Percentiles rank a stretch among this genome's conserved stretches.
These are phyloP conservation scores for Drosophila elegans DNA, from an alignment of 1,140 invertebrate genomes.

Conservation along the genomic window DNA sequence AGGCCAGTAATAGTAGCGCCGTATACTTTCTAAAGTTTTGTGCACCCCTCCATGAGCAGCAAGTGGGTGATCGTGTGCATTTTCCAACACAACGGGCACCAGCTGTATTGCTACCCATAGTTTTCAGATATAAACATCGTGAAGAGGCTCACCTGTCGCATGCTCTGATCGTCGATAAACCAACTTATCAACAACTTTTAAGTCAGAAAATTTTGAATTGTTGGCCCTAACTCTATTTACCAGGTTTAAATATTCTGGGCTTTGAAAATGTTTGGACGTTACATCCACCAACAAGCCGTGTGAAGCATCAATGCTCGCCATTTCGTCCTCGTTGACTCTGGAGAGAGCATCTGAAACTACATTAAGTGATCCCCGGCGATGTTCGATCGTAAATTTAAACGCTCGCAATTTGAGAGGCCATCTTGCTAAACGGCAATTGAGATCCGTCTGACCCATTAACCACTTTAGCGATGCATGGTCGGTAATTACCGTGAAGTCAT, in stretches of 20 bases:
- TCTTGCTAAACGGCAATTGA: too few relatives aligned
- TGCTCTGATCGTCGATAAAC: too few relatives aligned
- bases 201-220: too few relatives aligned
- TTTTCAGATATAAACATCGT: too few relatives aligned
- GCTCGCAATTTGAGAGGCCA: neutral
- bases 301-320: neutral
- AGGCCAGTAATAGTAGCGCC: too few relatives aligned
- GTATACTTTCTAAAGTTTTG: neutral
- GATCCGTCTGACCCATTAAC: too few relatives aligned
- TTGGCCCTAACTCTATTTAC: neutral
- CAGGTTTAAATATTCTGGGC: neutral
- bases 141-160: too few relatives aligned
- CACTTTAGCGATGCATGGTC: too few relatives aligned
- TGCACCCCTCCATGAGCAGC: conserved; percentile 3
- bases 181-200: too few relatives aligned
- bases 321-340: neutral
- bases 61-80: neutral
- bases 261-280: neutral
- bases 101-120: too few relatives aligned
- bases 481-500: too few relatives aligned
- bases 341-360: neutral
- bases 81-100: too few relatives aligned
- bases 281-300: neutral
- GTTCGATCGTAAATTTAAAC: neutral
- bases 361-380: neutral